Conservation (phyloP, 2,113 vertebrate species). For the Rhabdornis inornatus region DNA sequence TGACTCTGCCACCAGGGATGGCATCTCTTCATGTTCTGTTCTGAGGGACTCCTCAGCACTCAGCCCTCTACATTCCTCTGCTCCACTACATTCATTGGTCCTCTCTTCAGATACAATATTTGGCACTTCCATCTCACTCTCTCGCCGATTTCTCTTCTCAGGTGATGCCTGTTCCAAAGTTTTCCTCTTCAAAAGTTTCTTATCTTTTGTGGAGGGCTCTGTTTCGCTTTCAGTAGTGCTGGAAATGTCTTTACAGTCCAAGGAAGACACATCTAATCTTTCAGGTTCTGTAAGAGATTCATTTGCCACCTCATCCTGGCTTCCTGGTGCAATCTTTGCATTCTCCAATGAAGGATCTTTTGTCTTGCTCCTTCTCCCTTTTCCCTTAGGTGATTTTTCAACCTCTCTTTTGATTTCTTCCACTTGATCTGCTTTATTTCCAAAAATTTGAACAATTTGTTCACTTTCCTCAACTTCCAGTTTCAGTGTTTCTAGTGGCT, state of each 20-base stretch:
- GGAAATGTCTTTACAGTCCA: constrained; percentile 67
- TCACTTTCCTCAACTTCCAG: constrained; percentile 74
- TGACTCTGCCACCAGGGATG: constrained; percentile 72
- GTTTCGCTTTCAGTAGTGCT: constrained; percentile 74
- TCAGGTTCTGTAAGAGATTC: constrained; percentile 65
- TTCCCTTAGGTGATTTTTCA: constrained; percentile 83
- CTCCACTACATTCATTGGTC: constrained; percentile 62
- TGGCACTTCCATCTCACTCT: constrained; percentile 76
- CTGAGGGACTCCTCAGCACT: constrained; percentile 65
- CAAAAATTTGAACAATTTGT: constrained; percentile 72
- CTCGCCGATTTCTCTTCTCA: constrained; percentile 83
- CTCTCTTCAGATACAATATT: constrained; percentile 69
- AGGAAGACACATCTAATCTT: constrained; percentile 60
- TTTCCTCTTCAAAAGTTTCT: constrained; percentile 83
- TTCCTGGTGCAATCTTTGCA: constrained; percentile 54
- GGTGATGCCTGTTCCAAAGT: constrained; percentile 76
- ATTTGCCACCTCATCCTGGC: constrained; percentile 59
- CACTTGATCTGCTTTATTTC: constrained; percentile 67
- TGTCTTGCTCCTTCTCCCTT: constrained; percentile 79
- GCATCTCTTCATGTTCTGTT: constrained; percentile 74
- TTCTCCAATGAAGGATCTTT: constrained; percentile 79
- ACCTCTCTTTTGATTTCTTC: constrained; percentile 74
- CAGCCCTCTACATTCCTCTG: constrained; percentile 54
- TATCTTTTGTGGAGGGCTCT: constrained; percentile 80
- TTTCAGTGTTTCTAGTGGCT: constrained; percentile 71